A percentile compares a stretch with the other conserved stretches of the same genome.
These are phyloP conservation scores for Polymixis lichenea DNA, from an alignment of 2,888 invertebrate genomes.

Conservation along the genomic window DNA sequence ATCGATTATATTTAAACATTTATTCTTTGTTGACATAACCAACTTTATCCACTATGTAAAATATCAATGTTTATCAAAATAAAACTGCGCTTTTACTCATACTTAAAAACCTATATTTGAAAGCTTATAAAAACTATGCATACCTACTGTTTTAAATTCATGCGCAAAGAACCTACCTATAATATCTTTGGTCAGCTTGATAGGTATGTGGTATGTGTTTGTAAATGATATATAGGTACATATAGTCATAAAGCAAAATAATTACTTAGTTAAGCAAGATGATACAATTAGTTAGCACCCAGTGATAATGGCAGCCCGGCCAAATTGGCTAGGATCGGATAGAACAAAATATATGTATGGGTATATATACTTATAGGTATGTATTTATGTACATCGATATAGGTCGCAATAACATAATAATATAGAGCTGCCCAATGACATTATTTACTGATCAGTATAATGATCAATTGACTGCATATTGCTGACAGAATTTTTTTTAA, in stretches of 20 bases:
- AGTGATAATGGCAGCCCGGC: not conserved
- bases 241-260: not conserved
- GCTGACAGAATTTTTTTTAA: not conserved
- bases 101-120: not conserved
- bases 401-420: not conserved
- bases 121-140: conserved; percentile 9
- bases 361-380: no score
- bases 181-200: not conserved
- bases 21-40: conserved; percentile 28
- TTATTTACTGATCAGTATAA: not conserved
- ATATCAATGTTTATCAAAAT: conserved; percentile 22
- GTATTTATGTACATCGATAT: not conserved
- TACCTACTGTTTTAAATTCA: not conserved
- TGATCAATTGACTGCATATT: not conserved
- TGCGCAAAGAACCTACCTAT: not conserved
- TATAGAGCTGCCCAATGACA: not conserved
- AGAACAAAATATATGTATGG: no score
- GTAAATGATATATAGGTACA: not conserved
- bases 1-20: conserved; percentile 1
- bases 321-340: not conserved
- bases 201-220: not conserved
- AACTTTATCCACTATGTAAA: conserved; percentile 23
- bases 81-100: conserved; percentile 2
- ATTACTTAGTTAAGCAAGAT: not conserved
- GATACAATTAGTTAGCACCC: not conserved